A percentile compares a stretch with the other conserved stretches of the same genome.
phyloP scores from a whole-genome alignment of 2,888 invertebrate genomes.

The Acheta domesticus region DNA sequence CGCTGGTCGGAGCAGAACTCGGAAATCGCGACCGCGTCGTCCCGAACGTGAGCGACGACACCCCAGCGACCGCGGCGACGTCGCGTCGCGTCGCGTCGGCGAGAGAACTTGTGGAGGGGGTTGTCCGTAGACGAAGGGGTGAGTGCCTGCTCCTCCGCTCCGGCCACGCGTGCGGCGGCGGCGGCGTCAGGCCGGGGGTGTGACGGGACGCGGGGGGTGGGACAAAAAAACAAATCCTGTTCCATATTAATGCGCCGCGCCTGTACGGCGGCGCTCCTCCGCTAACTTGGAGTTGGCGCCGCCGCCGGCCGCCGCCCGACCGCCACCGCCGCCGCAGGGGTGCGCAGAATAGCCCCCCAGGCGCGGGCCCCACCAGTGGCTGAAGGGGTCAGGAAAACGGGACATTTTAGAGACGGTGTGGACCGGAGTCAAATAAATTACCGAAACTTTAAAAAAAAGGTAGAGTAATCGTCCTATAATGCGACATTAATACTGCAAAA shows the following conservation, averaged over 20 bases:
- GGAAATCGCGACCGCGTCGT: no score
- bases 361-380: not conserved
- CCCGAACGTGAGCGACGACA: no score
- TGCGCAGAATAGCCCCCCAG: not conserved
- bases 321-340: slow-evolving; percentile 18
- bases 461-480: no score
- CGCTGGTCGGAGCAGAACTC: no score
- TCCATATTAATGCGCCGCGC: slow-evolving; percentile 18
- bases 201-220: not conserved
- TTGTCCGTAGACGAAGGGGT: not conserved
- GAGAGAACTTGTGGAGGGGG: no score
- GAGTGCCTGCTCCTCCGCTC: not conserved
- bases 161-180: slow-evolving; percentile 7
- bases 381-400: not conserved
- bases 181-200: not conserved
- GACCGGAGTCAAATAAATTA: no score
- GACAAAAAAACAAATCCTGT: slow-evolving; percentile 18
- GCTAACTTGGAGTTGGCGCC: slow-evolving; percentile 18
- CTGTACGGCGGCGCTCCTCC: slow-evolving; percentile 18
- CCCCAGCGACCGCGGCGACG: no score
- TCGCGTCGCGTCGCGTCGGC: no score
- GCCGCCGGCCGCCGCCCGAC: not conserved
- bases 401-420: no score
- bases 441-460: no score
- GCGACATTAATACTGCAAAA: no score